phyloP scores from a whole-genome alignment of 2,888 invertebrate species.

The Archips xylosteana region DNA sequence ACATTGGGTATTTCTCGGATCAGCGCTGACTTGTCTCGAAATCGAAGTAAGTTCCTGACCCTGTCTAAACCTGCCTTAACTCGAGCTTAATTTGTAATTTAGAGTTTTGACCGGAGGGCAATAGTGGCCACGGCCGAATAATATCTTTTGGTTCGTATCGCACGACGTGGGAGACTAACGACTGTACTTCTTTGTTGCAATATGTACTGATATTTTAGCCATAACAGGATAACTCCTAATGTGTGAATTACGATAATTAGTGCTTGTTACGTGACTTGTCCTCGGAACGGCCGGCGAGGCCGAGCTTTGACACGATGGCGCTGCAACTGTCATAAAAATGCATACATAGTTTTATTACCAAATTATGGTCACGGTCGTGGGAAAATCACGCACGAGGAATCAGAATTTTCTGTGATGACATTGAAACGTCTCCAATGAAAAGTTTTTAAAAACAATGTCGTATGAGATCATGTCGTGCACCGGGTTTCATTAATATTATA shows the following conservation, averaged over 20 bases:
- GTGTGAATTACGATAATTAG: constrained; percentile 2
- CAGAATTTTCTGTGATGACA: neutral
- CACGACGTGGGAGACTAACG: neutral
- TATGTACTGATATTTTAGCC: neutral
- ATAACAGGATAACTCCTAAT: neutral
- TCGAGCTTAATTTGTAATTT: too few relatives aligned
- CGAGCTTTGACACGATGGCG: neutral
- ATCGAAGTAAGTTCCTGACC: too few relatives aligned
- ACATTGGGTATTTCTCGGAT: too few relatives aligned
- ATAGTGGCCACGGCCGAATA: too few relatives aligned
- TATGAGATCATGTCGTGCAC: neutral
- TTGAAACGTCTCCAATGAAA: neutral
- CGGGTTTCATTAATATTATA: too few relatives aligned
- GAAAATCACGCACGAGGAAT: neutral
- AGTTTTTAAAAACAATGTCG: neutral
- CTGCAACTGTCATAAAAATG: neutral
- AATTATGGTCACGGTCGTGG: constrained; percentile 2
- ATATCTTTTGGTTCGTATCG: too few relatives aligned
- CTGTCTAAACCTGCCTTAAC: too few relatives aligned
- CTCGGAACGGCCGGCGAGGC: neutral
- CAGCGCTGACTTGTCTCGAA: too few relatives aligned
- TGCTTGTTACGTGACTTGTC: neutral
- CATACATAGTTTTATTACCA: neutral
- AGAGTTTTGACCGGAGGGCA: too few relatives aligned
- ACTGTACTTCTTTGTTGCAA: neutral